These are phyloP conservation scores for Zaprionus camerounensis DNA, from an alignment of 1,140 invertebrate genomes.

Conservation along the genomic window DNA sequence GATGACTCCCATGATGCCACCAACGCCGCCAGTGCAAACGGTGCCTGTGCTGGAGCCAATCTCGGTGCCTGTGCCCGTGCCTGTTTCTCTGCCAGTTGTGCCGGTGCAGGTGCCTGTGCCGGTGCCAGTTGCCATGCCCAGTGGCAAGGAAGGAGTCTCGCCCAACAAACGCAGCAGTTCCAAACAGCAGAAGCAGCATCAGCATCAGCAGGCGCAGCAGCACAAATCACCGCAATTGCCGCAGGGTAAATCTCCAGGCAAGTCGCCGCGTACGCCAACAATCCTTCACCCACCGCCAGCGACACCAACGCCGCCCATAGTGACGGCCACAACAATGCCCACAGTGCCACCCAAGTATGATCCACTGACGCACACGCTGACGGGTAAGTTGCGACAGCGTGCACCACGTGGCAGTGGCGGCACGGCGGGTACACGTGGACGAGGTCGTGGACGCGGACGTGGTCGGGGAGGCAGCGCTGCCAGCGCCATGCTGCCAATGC, in stretches of 20 bases:
- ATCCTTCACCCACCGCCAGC: conserved; percentile 44
- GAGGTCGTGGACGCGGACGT: conserved; percentile 88
- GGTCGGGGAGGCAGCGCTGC: conserved; percentile 58
- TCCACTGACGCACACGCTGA: conserved; percentile 72
- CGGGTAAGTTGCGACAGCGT: conserved; percentile 85
- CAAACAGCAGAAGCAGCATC: conserved; percentile 45
- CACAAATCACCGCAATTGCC: conserved; percentile 87
- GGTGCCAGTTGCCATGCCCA: conserved; percentile 26
- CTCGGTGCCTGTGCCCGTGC: background rate
- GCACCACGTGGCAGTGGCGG: conserved; percentile 85
- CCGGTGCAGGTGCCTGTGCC: conserved; percentile 13
- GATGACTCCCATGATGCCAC: conserved; percentile 52
- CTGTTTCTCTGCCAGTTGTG: conserved; percentile 11
- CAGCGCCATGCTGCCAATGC: conserved; percentile 64
- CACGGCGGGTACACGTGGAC: conserved; percentile 86
- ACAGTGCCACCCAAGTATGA: conserved; percentile 62
- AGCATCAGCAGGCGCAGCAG: conserved; percentile 46
- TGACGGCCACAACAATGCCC: conserved; percentile 47
- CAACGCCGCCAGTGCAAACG: conserved; percentile 45
- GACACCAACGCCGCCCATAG: conserved; percentile 45
- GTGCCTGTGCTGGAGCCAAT: conserved; percentile 17
- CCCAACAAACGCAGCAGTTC: conserved; percentile 58
- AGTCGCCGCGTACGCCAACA: conserved; percentile 87
- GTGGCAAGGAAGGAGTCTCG: conserved; percentile 65
- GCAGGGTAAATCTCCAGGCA: conserved; percentile 88